Evolutionary conservation across 2,888 invertebrate species (phyloP), one percentile per base, ranked within the genome.

Genomic region (Andrena haemorrhoa): DNA sequence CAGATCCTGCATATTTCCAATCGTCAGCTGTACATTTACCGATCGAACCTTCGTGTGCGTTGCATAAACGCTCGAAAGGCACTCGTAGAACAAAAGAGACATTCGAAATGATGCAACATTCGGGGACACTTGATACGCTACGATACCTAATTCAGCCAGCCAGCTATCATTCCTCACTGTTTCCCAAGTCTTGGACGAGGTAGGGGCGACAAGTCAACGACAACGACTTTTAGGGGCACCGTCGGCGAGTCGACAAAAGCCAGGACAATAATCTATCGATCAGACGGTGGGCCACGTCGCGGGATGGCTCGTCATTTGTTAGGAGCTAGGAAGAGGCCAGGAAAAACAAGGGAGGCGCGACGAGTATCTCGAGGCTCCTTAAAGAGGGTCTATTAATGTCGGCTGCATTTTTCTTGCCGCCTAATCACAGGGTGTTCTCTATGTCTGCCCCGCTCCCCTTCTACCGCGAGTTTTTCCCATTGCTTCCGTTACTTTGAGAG

Each of bases 351-450:
- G 41, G 79, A 81, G 84, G 78, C 74, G 82, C 82, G 81, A 77
- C 85, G 75, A 68, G 75, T 77, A 86, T 63, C 88, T 71, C 73
- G 58, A 41, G 75, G 84, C 84, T 82, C 82, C 83, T 86, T 88
- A 86, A 84, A 89, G 87, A 82, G 83, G 86, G 89, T 90, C 91
- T 90, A 91, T 91, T 91, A 92, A 90, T 90, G 90, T 89, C 83
- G 79, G 86, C 75, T 72, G 87, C 83, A 89, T 90, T 90, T 91
- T 91, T 90, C 86, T 86, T 83, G 58, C 82, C 85, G 83, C 85
- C 86, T 90, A 90, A 91, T 90, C 88, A 90, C 89, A 86, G 85
- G 87, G 83, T 84, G 79, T 74, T 74, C 74, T 73, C 79, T 69
- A 63, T 71, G 82, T 78, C 78, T 68, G 58, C 56, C 35, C 29